phyloP scores from a whole-genome alignment of 2,113 vertebrate species.

The Orthonyx spaldingii region DNA sequence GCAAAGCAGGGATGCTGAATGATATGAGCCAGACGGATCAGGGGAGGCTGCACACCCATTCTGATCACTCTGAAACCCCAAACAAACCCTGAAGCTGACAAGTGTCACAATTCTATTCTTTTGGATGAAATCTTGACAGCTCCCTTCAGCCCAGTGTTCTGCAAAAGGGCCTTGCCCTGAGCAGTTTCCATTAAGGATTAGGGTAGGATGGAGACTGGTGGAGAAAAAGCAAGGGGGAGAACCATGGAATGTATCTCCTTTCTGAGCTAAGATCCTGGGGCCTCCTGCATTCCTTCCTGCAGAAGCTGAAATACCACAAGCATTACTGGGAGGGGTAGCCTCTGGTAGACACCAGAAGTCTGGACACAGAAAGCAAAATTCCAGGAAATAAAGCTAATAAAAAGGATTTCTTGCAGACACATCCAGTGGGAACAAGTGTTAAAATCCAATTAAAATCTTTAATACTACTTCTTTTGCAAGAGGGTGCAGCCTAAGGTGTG shows the following conservation, averaged over 20 bases:
- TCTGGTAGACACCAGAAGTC: background rate
- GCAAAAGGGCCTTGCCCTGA: background rate
- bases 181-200: background rate
- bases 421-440: background rate
- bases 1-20: background rate
- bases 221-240: background rate
- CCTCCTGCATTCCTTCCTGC: background rate
- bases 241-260: background rate
- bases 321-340: background rate
- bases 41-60: background rate
- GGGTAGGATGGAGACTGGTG: background rate
- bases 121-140: background rate
- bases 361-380: background rate
- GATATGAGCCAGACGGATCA: background rate
- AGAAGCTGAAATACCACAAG: background rate
- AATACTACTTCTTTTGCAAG: background rate
- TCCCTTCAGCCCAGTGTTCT: background rate
- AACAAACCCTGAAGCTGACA: background rate
- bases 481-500: background rate
- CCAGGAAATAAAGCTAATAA: background rate
- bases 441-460: background rate
- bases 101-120: background rate
- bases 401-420: background rate
- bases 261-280: background rate
- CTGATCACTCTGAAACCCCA: background rate